phyloP scores from a whole-genome alignment of 2,113 vertebrate genomes.

The Aegithalos caudatus region DNA sequence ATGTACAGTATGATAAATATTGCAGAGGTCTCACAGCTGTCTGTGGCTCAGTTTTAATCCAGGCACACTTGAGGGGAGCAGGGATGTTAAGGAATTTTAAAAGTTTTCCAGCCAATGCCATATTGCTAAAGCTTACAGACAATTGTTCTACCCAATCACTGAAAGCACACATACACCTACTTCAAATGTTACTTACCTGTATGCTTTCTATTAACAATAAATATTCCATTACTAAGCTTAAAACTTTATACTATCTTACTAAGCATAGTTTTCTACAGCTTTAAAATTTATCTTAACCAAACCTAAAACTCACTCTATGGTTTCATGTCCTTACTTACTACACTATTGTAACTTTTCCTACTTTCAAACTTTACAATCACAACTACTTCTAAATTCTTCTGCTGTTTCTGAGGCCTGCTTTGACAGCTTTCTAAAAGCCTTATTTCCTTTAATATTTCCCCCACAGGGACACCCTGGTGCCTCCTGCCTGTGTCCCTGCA shows the following conservation, averaged over 20 bases:
- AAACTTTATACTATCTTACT: neutral
- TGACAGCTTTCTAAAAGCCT: neutral
- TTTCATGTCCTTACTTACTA: neutral
- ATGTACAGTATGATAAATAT: neutral
- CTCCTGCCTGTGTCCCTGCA: neutral
- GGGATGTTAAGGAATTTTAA: neutral
- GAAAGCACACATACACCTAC: neutral
- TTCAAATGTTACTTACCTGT: neutral
- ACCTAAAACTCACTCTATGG: neutral
- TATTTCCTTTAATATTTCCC: neutral
- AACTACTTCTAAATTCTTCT: neutral
- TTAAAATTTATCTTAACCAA: neutral
- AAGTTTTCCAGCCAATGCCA: neutral
- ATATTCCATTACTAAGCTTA: neutral
- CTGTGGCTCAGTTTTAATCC: neutral
- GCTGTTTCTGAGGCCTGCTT: neutral
- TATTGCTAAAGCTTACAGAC: neutral
- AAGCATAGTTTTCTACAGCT: neutral
- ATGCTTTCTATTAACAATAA: neutral
- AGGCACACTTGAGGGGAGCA: accelerated
- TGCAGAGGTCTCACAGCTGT: neutral
- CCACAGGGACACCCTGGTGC: neutral
- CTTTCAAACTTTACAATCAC: neutral
- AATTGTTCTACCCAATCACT: neutral
- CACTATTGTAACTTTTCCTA: neutral